A percentile compares a stretch with the other conserved stretches of the same genome.
Evolutionary conservation across 1,140 invertebrate genomes (phyloP).

Genomic region (Drosophila kohkoa): DNA sequence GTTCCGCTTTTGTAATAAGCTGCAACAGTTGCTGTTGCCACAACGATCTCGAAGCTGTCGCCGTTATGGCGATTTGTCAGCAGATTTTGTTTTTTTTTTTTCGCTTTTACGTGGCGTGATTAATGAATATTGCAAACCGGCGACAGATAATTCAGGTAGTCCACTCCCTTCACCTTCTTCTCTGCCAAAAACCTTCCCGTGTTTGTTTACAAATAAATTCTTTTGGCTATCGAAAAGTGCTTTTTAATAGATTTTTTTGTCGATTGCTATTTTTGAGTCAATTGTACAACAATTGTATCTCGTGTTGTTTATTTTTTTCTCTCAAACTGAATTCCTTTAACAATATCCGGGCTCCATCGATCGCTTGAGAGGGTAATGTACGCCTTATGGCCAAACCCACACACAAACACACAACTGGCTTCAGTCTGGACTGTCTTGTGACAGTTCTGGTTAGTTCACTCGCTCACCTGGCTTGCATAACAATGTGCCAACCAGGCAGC

Average conservation of each 20-base stretch:
- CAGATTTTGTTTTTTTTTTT: conserved; percentile 19
- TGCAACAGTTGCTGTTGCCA: conserved; percentile 34
- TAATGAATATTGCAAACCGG: conserved; percentile 73
- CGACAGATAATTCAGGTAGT: conserved; percentile 60
- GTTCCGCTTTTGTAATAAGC: conserved; percentile 78
- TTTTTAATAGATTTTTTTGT: conserved; percentile 67
- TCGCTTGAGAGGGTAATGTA: conserved; percentile 64
- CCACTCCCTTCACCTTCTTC: neutral
- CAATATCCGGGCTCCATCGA: conserved; percentile 43
- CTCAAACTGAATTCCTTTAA: conserved; percentile 33
- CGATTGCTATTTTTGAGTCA: conserved; percentile 38
- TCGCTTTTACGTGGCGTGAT: conserved; percentile 56
- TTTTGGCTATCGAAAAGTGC: conserved; percentile 42
- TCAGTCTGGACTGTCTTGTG: conserved; percentile 43
- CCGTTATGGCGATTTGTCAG: conserved; percentile 79
- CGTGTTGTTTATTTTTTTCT: conserved; percentile 15
- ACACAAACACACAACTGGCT: conserved; percentile 25
- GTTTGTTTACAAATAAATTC: conserved; percentile 58
- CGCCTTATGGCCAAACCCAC: conserved; percentile 61
- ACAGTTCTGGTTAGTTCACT: conserved; percentile 63
- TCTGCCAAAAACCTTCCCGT: neutral
- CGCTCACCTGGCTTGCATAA: conserved; percentile 63
- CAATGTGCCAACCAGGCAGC: conserved; percentile 8
- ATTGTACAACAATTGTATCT: conserved; percentile 19
- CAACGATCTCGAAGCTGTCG: conserved; percentile 18